Percentiles rank a stretch among this genome's conserved stretches.
phyloP scores from a whole-genome alignment of 2,113 vertebrate species.

The Lepus timidus region DNA sequence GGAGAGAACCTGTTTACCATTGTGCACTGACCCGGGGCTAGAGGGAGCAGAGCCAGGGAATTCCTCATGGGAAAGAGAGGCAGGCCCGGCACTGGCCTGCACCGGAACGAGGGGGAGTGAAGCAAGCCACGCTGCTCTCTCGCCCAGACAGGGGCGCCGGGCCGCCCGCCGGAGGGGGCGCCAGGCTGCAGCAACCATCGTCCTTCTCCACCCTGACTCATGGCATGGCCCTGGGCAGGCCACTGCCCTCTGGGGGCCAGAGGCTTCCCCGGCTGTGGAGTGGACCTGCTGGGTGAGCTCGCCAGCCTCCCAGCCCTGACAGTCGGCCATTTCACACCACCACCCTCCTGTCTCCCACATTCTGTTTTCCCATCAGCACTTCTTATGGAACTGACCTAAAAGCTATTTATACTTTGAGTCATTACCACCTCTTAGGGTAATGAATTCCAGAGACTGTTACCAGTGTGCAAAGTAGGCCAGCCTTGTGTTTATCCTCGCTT shows the following conservation, averaged over 20 bases:
- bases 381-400: conserved; percentile 48
- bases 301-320: background rate
- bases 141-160: background rate
- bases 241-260: background rate
- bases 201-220: background rate
- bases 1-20: conserved; percentile 81
- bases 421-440: conserved; percentile 46
- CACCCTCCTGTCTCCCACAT: background rate
- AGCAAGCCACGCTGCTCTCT: conserved; percentile 57
- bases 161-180: background rate
- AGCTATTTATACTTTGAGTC: conserved; percentile 52
- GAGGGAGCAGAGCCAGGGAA: conserved; percentile 75
- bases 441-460: conserved; percentile 58
- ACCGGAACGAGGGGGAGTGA: background rate
- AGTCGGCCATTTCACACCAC: background rate
- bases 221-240: background rate
- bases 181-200: conserved; percentile 4
- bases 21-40: conserved; percentile 73
- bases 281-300: conserved; percentile 2
- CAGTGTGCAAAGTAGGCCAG: conserved; percentile 47
- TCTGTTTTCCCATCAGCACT: conserved; percentile 26
- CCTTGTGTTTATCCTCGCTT: conserved; percentile 60
- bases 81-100: conserved; percentile 37
- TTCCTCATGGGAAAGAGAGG: conserved; percentile 72
- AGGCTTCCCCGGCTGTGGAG: background rate